Base-by-base conservation (phyloP, 2,113 vertebrate genomes). In the Podocnemis expansa region DNA sequence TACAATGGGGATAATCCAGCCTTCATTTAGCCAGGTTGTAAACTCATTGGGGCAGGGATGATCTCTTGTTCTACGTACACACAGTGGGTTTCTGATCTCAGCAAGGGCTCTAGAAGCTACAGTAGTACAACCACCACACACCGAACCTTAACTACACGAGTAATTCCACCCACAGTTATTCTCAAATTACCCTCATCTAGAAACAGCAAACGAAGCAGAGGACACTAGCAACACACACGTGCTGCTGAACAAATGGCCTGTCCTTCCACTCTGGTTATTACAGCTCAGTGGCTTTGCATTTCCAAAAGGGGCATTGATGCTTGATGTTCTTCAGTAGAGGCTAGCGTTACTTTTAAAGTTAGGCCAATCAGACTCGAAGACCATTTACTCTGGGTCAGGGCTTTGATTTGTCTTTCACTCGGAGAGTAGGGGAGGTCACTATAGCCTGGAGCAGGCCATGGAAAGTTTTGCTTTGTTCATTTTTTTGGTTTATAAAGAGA, bases 201-300 rank as follows among this genome's bases (percentile, higher is more conserved):
- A 51, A 83, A 21, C 34, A 7, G 83, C 89, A 79, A 45, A 67
- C 4, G 0, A 11, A 85, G 87, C 78, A 91, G 67, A 78, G 63
- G 93, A 91, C 22, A 83, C 94, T 91, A 1, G 79, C 91, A 5
- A 93, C 60, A 34, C 14, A 34, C 92, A 91, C 38, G 6, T 4
- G 2, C 92, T 83, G 92, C 94, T 91, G 93, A 52, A 95, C 93
- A 0, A 58, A 54, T 2, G 9, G 80, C 92, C 94, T 92, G 96
- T 2, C 95, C 93, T 92, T 91, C 94, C 78, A 80, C 81, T 52
- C 34, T 1, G 60, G 79, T 92, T 16, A 56, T 93, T 89, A 60
- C 91, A 96, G 84, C 89, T 92, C 60, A 0, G 38, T 82, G 34
- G 93, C 94, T 93, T 89, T 73, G 80, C 83, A 1, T 29, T 76